Base-by-base conservation (phyloP, 2,113 vertebrate genomes). In the Ornithorhynchus anatinus region DNA sequence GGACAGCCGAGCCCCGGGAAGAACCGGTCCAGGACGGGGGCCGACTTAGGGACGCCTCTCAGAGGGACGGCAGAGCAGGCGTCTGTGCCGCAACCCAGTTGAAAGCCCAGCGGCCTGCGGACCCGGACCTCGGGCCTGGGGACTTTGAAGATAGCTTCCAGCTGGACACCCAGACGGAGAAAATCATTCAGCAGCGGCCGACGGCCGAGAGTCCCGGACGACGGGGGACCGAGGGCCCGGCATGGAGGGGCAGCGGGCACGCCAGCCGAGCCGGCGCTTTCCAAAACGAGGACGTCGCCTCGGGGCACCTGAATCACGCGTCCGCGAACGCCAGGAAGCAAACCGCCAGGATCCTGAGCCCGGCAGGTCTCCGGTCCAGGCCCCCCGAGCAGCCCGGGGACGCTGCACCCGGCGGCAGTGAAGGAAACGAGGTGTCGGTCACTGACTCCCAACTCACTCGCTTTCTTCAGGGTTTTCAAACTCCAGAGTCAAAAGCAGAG, bases 101-200 rank as follows among this genome's bases (percentile, higher is more conserved):
- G 62, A 89, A 86, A 63, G 89, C 60, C 40, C 83, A 88, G 79
- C 86, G 73, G 17, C 90, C 88, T 63, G 92, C 93, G 22, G 89
- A 92, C 73, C 78, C 94, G 58, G 92, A 90, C 35, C 66, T 72
- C 25, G 71, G 44, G 35, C 77, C 75, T 4, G 80, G 77, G 75
- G 92, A 91, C 57, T 98, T 98, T 84, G 94, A 95, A 59, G 95
- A 97, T 62, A 99, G 96, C 83, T 96, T 99, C 69, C 94, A 94
- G 84, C 79, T 98, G 70, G 97, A 99, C 88, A 96, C 95, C 71
- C 97, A 97, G 76, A 97, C 95, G 8, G 96, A 98, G 62, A 93
- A 90, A 86, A 91, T 99, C 58, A 92, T 99, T 61, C 90, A 93
- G 69, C 95, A 96, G 48, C 87, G 90, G 32, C 66, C 74, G 83